Percentiles rank a stretch among this genome's conserved stretches.
phyloP scores from a whole-genome alignment of 2,113 vertebrate species.

The Astur gentilis region DNA sequence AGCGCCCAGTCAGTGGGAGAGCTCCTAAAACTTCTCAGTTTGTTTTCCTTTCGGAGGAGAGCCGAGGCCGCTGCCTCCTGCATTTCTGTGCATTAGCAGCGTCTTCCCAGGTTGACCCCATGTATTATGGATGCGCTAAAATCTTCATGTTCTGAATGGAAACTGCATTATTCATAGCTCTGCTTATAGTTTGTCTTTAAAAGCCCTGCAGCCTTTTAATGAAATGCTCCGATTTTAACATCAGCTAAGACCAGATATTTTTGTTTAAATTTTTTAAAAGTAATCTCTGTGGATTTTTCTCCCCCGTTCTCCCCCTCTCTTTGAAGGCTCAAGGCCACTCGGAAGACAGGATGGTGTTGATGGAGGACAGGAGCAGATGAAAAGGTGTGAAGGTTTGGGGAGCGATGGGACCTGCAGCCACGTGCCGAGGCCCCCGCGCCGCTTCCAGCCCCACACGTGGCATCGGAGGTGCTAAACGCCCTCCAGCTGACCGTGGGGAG shows the following conservation, averaged over 20 bases:
- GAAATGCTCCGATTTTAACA: slow-evolving; percentile 35
- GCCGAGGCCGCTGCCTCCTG: not conserved
- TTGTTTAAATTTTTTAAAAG: slow-evolving; percentile 41
- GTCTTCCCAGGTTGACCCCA: slow-evolving; percentile 25
- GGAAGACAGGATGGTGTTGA: accelerated
- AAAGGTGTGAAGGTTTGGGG: not conserved
- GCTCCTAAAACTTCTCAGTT: not conserved
- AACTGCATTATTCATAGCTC: slow-evolving; percentile 61
- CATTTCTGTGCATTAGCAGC: slow-evolving; percentile 21
- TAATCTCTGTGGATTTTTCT: not conserved
- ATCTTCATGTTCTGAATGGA: slow-evolving; percentile 40
- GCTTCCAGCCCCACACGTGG: not conserved
- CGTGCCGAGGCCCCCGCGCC: accelerated
- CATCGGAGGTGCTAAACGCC: accelerated
- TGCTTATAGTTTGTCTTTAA: slow-evolving; percentile 57
- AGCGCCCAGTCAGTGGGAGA: not conserved
- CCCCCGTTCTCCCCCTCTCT: not conserved
- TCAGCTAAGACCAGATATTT: slow-evolving; percentile 24
- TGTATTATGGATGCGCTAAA: slow-evolving; percentile 64
- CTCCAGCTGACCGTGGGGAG: accelerated
- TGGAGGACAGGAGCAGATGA: not conserved
- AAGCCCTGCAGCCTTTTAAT: slow-evolving; percentile 61
- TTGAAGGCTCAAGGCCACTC: slow-evolving; percentile 13
- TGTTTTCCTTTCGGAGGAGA: slow-evolving; percentile 26
- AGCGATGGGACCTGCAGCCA: not conserved